phyloP scores from a whole-genome alignment of 2,113 vertebrate genomes.

The Pterocles orientalis region DNA sequence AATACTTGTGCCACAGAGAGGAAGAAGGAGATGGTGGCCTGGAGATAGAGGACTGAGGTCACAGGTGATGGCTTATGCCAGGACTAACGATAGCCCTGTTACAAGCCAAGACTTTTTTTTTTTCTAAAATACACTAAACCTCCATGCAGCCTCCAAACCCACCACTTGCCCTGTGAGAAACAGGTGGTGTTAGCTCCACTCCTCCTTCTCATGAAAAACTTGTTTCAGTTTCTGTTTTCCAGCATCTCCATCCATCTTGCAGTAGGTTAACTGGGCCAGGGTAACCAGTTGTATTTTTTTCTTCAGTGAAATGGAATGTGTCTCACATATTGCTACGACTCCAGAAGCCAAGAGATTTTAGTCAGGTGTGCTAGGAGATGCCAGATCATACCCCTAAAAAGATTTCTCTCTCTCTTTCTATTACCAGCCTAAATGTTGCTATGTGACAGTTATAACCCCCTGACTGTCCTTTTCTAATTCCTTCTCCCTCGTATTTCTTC shows the following conservation, averaged over 20 bases:
- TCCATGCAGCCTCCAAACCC: not conserved
- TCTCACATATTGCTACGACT: not conserved
- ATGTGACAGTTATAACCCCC: not conserved
- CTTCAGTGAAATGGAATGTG: not conserved
- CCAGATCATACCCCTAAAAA: not conserved
- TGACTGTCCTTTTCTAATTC: not conserved
- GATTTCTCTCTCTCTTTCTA: not conserved
- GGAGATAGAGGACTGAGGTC: not conserved
- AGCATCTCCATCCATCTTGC: not conserved
- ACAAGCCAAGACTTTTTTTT: not conserved
- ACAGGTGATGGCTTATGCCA: not conserved
- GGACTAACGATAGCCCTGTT: not conserved
- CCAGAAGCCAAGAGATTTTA: not conserved
- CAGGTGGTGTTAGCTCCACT: not conserved
- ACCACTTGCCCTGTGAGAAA: not conserved
- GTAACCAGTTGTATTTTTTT: not conserved
- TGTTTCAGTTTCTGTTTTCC: not conserved
- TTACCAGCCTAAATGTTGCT: not conserved
- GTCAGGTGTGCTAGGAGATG: not conserved
- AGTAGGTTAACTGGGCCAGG: not conserved
- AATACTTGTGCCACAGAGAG: not conserved
- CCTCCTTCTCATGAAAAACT: not conserved
- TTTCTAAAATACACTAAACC: not conserved
- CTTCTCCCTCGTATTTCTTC: not conserved
- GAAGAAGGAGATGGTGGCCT: not conserved